These are phyloP conservation scores for Mastigias papua DNA, from an alignment of 30 jellyfish, hydroid and myxozoan species.

Conservation along the genomic window DNA sequence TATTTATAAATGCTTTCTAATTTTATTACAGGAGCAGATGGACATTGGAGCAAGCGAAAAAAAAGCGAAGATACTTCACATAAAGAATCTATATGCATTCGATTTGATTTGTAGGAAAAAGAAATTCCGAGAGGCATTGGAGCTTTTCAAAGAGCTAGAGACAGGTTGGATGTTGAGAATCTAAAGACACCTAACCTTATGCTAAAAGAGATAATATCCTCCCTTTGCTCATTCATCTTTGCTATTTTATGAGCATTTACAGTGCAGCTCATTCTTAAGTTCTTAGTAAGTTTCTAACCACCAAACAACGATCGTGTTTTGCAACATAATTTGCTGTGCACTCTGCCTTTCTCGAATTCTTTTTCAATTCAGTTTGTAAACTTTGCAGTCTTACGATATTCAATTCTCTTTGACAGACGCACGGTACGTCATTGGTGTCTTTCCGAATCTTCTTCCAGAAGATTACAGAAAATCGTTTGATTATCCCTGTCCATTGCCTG, in stretches of 20 bases:
- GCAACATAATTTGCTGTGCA: background rate
- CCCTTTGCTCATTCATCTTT: background rate
- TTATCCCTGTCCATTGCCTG: slow-evolving; percentile 87
- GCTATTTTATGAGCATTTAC: too few species aligned
- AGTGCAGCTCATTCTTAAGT: too few species aligned
- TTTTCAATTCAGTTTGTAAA: background rate
- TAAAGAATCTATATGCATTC: slow-evolving; percentile 79
- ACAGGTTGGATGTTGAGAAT: slow-evolving; percentile 28
- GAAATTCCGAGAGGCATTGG: slow-evolving; percentile 82
- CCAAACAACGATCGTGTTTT: too few species aligned
- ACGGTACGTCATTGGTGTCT: slow-evolving; percentile 87
- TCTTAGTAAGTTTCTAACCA: too few species aligned
- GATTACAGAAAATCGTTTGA: slow-evolving; percentile 77
- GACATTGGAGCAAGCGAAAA: slow-evolving; percentile 58
- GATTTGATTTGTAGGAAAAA: slow-evolving; percentile 82
- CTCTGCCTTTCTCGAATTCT: background rate
- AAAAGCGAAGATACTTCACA: slow-evolving; percentile 43
- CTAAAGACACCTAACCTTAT: background rate
- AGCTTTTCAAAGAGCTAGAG: slow-evolving; percentile 71
- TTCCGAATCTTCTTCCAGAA: slow-evolving; percentile 90
- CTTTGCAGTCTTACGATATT: too few species aligned
- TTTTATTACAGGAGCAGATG: slow-evolving; percentile 65
- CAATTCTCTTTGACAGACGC: slow-evolving; percentile 54
- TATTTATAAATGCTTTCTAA: too few species aligned
- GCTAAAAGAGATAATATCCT: background rate